phyloP scores from a whole-genome alignment of 2,888 invertebrate species.

The Yponomeuta sedellus region DNA sequence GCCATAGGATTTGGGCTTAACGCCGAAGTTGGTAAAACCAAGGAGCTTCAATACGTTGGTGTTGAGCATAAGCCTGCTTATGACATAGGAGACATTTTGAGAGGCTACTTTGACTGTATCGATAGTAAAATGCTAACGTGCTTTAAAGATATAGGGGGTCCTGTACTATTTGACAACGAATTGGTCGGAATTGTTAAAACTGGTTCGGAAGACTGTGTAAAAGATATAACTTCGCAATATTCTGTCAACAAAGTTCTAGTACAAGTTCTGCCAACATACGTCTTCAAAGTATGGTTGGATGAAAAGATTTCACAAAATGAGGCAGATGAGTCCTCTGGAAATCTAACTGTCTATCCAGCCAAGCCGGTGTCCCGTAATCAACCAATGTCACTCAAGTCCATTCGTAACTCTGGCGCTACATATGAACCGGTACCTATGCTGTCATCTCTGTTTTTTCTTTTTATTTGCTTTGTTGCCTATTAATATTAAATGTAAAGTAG shows the following conservation, averaged over 20 bases:
- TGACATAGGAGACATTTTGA: slow-evolving; percentile 29
- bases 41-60: slow-evolving; percentile 33
- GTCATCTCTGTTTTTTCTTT: background rate
- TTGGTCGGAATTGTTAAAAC: slow-evolving; percentile 50
- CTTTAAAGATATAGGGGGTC: slow-evolving; percentile 61
- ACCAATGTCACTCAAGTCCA: background rate
- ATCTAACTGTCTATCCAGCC: background rate
- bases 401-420: background rate
- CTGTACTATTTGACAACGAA: slow-evolving; percentile 50
- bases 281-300: slow-evolving; percentile 58
- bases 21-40: slow-evolving; percentile 29
- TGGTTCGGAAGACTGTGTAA: slow-evolving; percentile 51
- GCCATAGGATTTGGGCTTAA: slow-evolving; percentile 62
- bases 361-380: background rate
- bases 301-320: slow-evolving; percentile 54
- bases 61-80: slow-evolving; percentile 41
- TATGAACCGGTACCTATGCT: background rate
- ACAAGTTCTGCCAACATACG: slow-evolving; percentile 48
- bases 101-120: slow-evolving; percentile 55
- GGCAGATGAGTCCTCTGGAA: background rate
- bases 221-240: slow-evolving; percentile 49
- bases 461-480: background rate
- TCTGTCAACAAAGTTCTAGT: slow-evolving; percentile 51
- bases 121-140: slow-evolving; percentile 59
- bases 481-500: background rate